Evolutionary conservation across 2,113 vertebrate species (phyloP).

Genomic region (Ursus arctos): DNA sequence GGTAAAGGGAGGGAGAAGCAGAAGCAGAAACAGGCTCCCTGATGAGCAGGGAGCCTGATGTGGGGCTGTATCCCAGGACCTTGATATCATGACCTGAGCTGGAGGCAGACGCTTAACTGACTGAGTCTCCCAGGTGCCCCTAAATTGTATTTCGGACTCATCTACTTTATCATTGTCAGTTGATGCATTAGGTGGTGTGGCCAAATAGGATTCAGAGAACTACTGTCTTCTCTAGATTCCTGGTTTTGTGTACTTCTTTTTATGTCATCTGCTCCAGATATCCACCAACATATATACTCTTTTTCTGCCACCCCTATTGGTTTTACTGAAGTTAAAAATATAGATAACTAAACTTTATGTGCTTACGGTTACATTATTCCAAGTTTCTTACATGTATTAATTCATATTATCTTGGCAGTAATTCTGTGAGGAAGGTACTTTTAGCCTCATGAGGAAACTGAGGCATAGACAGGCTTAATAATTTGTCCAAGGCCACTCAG

Average conservation of each 20-base stretch:
- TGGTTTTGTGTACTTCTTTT: neutral
- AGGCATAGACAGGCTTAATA: neutral
- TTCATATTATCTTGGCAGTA: neutral
- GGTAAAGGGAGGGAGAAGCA: too few species aligned
- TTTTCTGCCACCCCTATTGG: neutral
- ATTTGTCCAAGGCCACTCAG: neutral
- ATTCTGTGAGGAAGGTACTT: neutral
- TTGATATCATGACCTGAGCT: too few species aligned
- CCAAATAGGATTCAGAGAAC: neutral
- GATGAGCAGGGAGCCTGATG: too few species aligned
- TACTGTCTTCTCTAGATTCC: neutral
- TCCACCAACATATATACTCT: neutral
- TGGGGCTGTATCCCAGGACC: too few species aligned
- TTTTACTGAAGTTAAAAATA: constrained; percentile 45
- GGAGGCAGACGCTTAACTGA: too few species aligned
- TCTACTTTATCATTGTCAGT: neutral
- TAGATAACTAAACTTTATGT: neutral
- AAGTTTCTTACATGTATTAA: neutral
- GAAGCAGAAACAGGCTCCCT: too few species aligned
- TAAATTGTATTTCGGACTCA: neutral
- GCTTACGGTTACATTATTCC: neutral
- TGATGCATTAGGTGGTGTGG: neutral
- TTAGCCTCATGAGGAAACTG: neutral
- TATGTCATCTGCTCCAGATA: neutral
- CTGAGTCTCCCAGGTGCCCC: too few species aligned